These are phyloP conservation scores for Adelges cooleyi DNA, from an alignment of 1,140 invertebrate genomes.

Conservation along the genomic window DNA sequence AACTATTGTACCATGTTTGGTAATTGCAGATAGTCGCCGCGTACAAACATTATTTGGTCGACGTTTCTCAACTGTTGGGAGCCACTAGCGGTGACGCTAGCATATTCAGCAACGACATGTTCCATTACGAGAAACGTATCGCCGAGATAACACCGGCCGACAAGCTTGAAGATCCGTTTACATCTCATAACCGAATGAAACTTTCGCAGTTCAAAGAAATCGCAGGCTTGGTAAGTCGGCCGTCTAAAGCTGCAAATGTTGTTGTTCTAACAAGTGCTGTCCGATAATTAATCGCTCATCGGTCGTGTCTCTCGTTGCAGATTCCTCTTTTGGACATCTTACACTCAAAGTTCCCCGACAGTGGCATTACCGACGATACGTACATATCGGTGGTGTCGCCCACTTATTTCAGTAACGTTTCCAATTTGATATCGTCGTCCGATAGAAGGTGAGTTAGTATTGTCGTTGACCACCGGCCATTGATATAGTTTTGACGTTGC, in stretches of 20 bases:
- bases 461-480: background rate
- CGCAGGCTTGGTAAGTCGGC: background rate
- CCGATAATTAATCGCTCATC: background rate
- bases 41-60: constrained; percentile 47
- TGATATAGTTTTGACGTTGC: too few species aligned
- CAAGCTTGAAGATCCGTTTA: constrained; percentile 20
- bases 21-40: constrained; percentile 42
- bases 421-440: constrained; percentile 45
- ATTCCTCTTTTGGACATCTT: constrained; percentile 46
- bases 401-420: constrained; percentile 44
- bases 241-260: background rate
- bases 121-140: constrained; percentile 47
- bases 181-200: constrained; percentile 34
- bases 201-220: constrained; percentile 2
- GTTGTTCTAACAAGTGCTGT: background rate
- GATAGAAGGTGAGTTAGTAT: constrained; percentile 40
- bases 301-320: constrained; percentile 35
- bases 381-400: constrained; percentile 44
- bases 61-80: constrained; percentile 43
- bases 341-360: constrained; percentile 44
- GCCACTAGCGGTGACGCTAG: constrained; percentile 41
- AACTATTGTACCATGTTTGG: constrained; percentile 30
- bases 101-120: constrained; percentile 47
- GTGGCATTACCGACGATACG: constrained; percentile 42
- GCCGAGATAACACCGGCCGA: constrained; percentile 44